Percentiles rank a stretch among this genome's conserved stretches.
Evolutionary conservation across 1,140 invertebrate species (phyloP).

Genomic region (Caerostris darwini): DNA sequence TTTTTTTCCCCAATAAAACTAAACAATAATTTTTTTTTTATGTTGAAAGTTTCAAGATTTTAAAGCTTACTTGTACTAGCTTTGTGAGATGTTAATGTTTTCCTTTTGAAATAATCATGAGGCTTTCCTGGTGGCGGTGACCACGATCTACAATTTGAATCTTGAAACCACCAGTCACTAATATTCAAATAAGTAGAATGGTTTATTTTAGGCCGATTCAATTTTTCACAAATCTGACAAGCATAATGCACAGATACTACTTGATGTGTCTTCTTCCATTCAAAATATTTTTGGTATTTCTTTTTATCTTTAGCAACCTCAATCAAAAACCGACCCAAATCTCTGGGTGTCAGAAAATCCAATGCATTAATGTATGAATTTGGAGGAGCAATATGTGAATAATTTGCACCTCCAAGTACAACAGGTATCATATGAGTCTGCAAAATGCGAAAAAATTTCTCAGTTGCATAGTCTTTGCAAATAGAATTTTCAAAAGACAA

Average conservation of each 20-base stretch:
- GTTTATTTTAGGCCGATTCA: conserved; percentile 48
- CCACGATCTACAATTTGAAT: conserved; percentile 72
- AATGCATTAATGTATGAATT: conserved; percentile 82
- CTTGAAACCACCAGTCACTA: conserved; percentile 76
- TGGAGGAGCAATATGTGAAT: conserved; percentile 80
- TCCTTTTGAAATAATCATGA: background rate
- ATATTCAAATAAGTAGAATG: conserved; percentile 59
- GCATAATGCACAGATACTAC: conserved; percentile 56
- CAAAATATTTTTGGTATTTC: conserved; percentile 80
- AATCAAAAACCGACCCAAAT: conserved; percentile 79
- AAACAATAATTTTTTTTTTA: too few species aligned
- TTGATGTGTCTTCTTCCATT: conserved; percentile 79
- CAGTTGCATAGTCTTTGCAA: conserved; percentile 82
- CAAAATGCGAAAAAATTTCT: conserved; percentile 81
- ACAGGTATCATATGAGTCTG: conserved; percentile 81
- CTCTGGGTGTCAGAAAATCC: conserved; percentile 79
- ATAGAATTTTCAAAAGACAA: conserved; percentile 81
- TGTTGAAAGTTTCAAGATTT: too few species aligned
- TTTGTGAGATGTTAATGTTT: background rate
- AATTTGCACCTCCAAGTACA: conserved; percentile 81
- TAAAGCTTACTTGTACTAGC: too few species aligned
- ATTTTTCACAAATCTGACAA: conserved; percentile 71
- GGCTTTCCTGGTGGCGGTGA: background rate
- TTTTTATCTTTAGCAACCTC: conserved; percentile 79
- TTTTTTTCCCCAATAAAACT: too few species aligned